phyloP scores from a whole-genome alignment of 1,140 invertebrate species.

The Asobara japonica region DNA sequence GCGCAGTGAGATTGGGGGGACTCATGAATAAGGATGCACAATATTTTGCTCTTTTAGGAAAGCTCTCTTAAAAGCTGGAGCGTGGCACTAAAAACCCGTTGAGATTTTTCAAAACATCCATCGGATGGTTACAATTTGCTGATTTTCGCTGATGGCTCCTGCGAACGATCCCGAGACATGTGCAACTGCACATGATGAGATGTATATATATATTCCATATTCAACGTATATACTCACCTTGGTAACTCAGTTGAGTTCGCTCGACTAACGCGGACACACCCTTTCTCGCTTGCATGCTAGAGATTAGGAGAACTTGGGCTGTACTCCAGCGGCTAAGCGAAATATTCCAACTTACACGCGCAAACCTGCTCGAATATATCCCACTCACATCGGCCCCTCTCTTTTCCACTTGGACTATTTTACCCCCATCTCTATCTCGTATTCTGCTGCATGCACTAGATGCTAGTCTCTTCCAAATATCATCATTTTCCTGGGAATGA shows the following conservation, averaged over 20 bases:
- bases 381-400: neutral
- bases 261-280: conserved; percentile 35
- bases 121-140: too few species aligned
- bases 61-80: too few species aligned
- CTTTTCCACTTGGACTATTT: neutral
- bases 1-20: too few species aligned
- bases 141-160: too few species aligned
- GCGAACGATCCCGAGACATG: too few species aligned
- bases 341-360: conserved; percentile 27
- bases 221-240: conserved; percentile 20
- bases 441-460: neutral
- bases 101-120: too few species aligned
- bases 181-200: neutral
- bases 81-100: too few species aligned
- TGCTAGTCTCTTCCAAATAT: conserved; percentile 1
- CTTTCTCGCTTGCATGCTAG: conserved; percentile 31
- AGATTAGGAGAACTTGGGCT: conserved; percentile 37
- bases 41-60: too few species aligned
- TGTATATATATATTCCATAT: conserved; percentile 25
- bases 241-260: conserved; percentile 33
- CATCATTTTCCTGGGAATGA: neutral
- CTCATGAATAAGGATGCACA: too few species aligned
- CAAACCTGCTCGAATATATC: neutral
- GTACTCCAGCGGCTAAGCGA: conserved; percentile 22
- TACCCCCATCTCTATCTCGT: neutral